Conservation (phyloP, 2,113 vertebrate genomes). For the Pitta sordida region DNA sequence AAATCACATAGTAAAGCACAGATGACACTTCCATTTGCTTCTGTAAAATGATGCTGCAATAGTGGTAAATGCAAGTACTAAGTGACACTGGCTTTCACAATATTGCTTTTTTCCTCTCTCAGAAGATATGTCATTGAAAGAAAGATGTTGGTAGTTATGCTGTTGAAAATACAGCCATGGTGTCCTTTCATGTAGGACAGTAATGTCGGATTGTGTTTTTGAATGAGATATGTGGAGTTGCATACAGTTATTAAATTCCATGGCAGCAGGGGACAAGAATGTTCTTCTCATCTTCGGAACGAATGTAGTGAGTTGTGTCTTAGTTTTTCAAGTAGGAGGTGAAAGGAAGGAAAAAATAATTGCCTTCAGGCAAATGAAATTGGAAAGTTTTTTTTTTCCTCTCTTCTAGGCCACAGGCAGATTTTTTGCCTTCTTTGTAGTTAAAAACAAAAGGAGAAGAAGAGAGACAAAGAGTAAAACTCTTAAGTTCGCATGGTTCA, state of each 20-base stretch:
- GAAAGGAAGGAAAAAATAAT: background rate
- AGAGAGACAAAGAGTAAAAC: background rate
- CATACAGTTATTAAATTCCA: background rate
- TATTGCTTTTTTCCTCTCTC: background rate
- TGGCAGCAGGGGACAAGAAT: background rate
- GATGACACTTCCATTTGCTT: background rate
- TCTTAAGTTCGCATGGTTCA: fast-evolving
- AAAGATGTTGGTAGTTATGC: background rate
- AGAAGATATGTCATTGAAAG: background rate
- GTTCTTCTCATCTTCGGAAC: background rate
- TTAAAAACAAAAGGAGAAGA: background rate
- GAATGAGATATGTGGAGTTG: background rate
- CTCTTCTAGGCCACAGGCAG: background rate
- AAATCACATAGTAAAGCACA: background rate
- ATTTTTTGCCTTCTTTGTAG: background rate
- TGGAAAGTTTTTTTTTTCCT: background rate
- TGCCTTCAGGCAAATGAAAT: background rate
- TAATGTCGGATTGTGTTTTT: background rate
- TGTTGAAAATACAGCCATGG: background rate
- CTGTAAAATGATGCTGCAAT: fast-evolving
- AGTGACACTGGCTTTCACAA: background rate
- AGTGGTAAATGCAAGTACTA: background rate
- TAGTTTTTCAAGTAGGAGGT: background rate
- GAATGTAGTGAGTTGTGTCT: background rate
- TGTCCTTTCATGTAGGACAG: background rate